These are phyloP conservation scores for Parasteatoda lunata DNA, from an alignment of 2,888 invertebrate genomes.

Conservation along the genomic window DNA sequence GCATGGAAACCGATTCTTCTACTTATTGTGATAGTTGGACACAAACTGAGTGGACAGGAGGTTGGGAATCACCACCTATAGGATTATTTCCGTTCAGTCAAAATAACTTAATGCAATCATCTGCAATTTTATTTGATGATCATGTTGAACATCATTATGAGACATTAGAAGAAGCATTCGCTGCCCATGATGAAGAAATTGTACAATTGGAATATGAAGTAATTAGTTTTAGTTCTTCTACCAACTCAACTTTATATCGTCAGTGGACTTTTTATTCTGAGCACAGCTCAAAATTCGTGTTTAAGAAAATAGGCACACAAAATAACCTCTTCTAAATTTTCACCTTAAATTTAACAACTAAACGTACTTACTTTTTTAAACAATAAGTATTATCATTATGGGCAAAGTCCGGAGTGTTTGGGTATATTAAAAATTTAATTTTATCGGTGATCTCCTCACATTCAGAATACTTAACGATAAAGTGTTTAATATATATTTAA, in stretches of 20 bases:
- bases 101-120: constrained; percentile 52
- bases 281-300: too few relatives aligned
- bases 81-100: constrained; percentile 60
- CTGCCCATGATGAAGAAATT: constrained; percentile 41
- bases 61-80: constrained; percentile 60
- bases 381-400: too few relatives aligned
- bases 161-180: constrained; percentile 56
- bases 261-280: not conserved
- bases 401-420: too few relatives aligned
- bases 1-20: constrained; percentile 32
- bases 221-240: not conserved
- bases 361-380: too few relatives aligned
- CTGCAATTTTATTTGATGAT: constrained; percentile 35
- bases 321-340: too few relatives aligned
- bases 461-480: too few relatives aligned
- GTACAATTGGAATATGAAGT: constrained; percentile 56
- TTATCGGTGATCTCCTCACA: too few relatives aligned
- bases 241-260: constrained; percentile 4
- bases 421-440: too few relatives aligned
- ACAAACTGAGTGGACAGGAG: constrained; percentile 69
- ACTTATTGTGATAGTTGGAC: constrained; percentile 61
- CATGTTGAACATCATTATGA: constrained; percentile 55
- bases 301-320: too few relatives aligned
- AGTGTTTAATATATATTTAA: too few relatives aligned
- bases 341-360: too few relatives aligned